These are phyloP conservation scores for Danio tinwini DNA, from an alignment of 2,797 vertebrate species.

Conservation along the genomic window DNA sequence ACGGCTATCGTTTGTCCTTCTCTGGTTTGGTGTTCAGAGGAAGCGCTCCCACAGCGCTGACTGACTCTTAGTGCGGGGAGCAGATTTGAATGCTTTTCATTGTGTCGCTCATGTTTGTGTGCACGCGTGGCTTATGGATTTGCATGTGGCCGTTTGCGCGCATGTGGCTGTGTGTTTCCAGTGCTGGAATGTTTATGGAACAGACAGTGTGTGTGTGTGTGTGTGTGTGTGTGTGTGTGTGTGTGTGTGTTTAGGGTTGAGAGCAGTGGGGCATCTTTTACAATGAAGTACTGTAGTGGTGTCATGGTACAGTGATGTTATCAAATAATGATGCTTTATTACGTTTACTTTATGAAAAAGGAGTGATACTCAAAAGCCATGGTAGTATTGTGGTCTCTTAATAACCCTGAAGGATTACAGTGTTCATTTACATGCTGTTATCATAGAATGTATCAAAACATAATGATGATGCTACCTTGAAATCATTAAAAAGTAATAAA, in stretches of 20 bases:
- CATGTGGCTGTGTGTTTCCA: constrained; percentile 36
- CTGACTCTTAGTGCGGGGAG: constrained; percentile 15
- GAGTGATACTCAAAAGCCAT: not conserved
- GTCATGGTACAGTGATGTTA: constrained; percentile 1
- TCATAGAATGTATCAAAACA: not conserved
- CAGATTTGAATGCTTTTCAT: constrained; percentile 47
- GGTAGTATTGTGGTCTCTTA: not conserved
- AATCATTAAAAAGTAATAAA: not conserved
- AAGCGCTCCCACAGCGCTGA: constrained; percentile 19
- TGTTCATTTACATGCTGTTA: not conserved
- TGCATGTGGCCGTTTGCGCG: constrained; percentile 31
- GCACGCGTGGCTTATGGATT: constrained; percentile 36
- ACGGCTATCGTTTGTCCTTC: not conserved
- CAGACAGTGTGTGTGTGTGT: constrained; percentile 21
- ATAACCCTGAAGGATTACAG: not conserved
- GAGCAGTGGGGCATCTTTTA: not conserved
- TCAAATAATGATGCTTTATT: no score
- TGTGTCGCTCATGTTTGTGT: constrained; percentile 39
- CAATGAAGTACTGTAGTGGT: constrained; percentile 14
- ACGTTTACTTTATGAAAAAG: not conserved
- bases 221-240: constrained; percentile 57
- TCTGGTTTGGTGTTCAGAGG: constrained; percentile 10
- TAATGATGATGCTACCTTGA: not conserved
- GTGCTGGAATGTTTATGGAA: constrained; percentile 32
- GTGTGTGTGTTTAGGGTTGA: constrained; percentile 29